A percentile compares a stretch with the other conserved stretches of the same genome.
These are phyloP conservation scores for Nipponacmea schrenckii DNA, from an alignment of 2,888 invertebrate genomes.

Conservation along the genomic window DNA sequence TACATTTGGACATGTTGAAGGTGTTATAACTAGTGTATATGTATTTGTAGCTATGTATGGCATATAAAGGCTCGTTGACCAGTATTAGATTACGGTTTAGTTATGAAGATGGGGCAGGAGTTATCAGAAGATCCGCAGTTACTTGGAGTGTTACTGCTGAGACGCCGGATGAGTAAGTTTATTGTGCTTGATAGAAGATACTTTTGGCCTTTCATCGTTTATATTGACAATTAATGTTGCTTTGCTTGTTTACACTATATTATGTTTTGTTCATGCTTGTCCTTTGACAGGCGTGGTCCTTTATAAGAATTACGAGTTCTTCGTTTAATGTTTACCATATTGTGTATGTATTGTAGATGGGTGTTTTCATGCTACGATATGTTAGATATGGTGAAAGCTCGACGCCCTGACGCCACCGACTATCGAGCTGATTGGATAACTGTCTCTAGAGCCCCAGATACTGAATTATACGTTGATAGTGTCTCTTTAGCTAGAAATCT, in stretches of 20 bases:
- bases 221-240: no score
- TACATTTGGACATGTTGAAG: no score
- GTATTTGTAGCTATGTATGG: conserved; percentile 26
- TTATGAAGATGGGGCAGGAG: conserved; percentile 8
- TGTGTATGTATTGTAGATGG: background rate
- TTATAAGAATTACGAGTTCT: no score
- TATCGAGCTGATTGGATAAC: conserved; percentile 11
- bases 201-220: no score
- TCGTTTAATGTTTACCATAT: no score
- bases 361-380: conserved; percentile 22
- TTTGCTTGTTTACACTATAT: no score
- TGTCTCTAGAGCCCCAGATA: background rate
- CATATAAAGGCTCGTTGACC: conserved; percentile 20
- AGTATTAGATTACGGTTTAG: conserved; percentile 6
- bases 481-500: conserved; percentile 11
- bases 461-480: conserved; percentile 8
- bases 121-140: background rate
- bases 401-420: conserved; percentile 5
- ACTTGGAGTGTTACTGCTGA: background rate
- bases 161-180: background rate
- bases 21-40: no score
- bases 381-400: conserved; percentile 12
- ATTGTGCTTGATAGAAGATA: no score
- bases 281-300: no score
- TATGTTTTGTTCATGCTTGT: no score